Evolutionary conservation across 1,140 invertebrate species (phyloP), one percentile per base, ranked within the genome.

Genomic region (Cryptotermes secundus): DNA sequence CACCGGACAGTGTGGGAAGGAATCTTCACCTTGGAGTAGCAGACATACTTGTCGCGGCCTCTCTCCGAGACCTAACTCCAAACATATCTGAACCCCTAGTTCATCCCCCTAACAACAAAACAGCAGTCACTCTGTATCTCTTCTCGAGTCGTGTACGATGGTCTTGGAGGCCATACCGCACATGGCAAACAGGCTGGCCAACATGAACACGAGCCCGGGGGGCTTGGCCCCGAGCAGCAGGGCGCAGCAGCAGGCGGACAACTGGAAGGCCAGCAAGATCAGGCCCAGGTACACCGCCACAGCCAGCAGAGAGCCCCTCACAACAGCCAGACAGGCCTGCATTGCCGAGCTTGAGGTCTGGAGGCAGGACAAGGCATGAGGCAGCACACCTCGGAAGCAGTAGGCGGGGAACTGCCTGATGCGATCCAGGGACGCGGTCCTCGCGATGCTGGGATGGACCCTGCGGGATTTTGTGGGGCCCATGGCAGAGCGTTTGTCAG

Each of bases 381-480:
- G 81, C 31, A 45, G 31, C 4, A 14, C 35, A 2, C 81, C 45
- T n/a, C 81, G 24, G 31, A 26, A 24, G 19, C 81, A 82, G 81
- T 82, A 82, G 2, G 81, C 81, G 16, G 81, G 81, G 45, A 82
- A 82, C 45, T 82, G 81, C 31, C 81, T 26, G n/a, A 82, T 45
- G 3, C 81, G 38, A 31, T 82, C 81, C 38, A 82, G 81, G 34
- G 81, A 82, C n/a, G 81, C n/a, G 45, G 42, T 82, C 24, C 81
- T 38, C 42, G 45, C 53, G 59, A 19, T 42, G 45, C 4, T 49
- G 14, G 45, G 14, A 19, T 3, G 45, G 16, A 49, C 9, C 59
- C 59, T 72, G 4, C 2, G n/a, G 59, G 26, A 31, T 14, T 31
- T 72, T 26, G 14, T 72, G n/a, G 59, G 59, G n/a, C 14, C 59